Percentiles rank a stretch among this genome's conserved stretches.
phyloP scores from a whole-genome alignment of 1,140 invertebrate species.

The Berghia stephanieae region DNA sequence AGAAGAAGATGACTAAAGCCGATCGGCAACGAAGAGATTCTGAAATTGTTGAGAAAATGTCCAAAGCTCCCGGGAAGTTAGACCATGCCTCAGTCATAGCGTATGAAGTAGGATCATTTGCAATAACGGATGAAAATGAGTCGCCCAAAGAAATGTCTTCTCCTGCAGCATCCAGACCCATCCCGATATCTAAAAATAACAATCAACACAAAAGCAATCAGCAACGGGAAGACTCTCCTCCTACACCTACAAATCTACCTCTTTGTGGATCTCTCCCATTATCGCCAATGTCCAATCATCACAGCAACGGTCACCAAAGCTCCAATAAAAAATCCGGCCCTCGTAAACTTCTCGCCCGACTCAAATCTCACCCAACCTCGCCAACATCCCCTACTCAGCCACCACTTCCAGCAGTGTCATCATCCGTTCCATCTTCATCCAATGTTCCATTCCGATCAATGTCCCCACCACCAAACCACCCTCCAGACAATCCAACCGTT shows the following conservation, averaged over 20 bases:
- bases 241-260: conserved; percentile 28
- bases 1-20: conserved; percentile 55
- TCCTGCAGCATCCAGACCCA: neutral
- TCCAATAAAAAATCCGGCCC: conserved; percentile 45
- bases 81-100: conserved; percentile 91
- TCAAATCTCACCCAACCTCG: conserved; percentile 36
- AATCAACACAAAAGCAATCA: too few relatives aligned
- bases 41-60: conserved; percentile 63
- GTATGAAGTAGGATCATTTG: conserved; percentile 73
- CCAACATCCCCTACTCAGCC: conserved; percentile 33
- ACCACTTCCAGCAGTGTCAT: conserved; percentile 23
- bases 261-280: conserved; percentile 31
- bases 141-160: neutral
- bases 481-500: too few relatives aligned
- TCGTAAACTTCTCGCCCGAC: conserved; percentile 41
- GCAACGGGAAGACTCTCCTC: conserved; percentile 32
- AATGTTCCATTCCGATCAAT: neutral
- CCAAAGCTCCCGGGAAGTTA: conserved; percentile 85
- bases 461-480: neutral
- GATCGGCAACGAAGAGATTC: conserved; percentile 60
- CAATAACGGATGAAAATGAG: conserved; percentile 20
- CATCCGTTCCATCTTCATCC: conserved; percentile 19
- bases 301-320: too few relatives aligned
- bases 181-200: too few relatives aligned
- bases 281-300: conserved; percentile 14